Evolutionary conservation across 2,113 vertebrate species (phyloP).

Genomic region (Notarius quadriscutis): DNA sequence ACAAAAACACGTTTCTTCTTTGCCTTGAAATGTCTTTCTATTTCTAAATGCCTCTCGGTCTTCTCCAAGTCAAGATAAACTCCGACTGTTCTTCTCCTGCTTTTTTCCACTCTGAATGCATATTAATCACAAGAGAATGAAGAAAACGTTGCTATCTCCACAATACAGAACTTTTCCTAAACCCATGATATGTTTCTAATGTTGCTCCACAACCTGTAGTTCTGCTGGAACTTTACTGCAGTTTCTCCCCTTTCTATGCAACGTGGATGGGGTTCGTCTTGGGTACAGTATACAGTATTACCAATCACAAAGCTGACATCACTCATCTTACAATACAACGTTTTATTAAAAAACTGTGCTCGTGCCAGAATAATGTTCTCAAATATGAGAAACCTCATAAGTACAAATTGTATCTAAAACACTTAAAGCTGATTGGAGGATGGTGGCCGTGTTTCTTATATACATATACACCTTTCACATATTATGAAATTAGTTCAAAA

Average conservation of each 20-base stretch:
- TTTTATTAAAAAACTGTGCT: neutral
- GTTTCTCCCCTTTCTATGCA: neutral
- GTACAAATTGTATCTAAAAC: neutral
- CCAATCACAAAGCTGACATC: neutral
- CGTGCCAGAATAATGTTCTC: neutral
- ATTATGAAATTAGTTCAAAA: neutral
- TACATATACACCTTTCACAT: neutral
- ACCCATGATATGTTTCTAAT: neutral
- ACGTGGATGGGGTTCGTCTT: neutral
- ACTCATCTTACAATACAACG: neutral
- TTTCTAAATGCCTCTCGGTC: constrained; percentile 8
- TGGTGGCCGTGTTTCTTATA: neutral
- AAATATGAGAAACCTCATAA: neutral
- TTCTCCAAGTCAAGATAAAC: neutral
- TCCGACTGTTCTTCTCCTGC: neutral
- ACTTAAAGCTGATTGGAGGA: neutral
- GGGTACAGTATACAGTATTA: neutral
- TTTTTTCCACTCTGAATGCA: neutral
- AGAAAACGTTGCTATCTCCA: neutral
- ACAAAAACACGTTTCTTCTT: neutral
- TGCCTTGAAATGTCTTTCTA: neutral
- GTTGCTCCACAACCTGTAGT: neutral
- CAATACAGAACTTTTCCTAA: neutral
- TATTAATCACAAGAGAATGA: neutral
- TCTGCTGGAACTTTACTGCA: neutral